Conservation (phyloP, 2,113 vertebrate genomes). For the Aptenodytes forsteri region DNA sequence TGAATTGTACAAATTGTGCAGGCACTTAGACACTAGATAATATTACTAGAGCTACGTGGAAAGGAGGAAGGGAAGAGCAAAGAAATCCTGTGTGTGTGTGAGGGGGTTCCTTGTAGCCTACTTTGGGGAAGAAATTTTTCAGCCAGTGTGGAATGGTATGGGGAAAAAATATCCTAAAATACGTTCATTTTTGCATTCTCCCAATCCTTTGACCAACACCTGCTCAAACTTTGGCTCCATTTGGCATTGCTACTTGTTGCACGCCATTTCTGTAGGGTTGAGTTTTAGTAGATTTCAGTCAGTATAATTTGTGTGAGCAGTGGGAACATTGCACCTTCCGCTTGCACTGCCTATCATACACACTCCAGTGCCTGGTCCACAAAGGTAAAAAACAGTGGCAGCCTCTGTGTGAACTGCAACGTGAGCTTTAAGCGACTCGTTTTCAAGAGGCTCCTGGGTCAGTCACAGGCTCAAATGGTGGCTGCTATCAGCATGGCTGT, state of each 20-base stretch:
- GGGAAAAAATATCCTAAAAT: neutral
- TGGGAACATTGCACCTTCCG: neutral
- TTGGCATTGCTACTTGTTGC: neutral
- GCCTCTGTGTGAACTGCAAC: neutral
- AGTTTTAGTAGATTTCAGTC: neutral
- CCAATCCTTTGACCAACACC: neutral
- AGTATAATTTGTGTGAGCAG: rapidly evolving
- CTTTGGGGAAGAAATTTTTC: neutral
- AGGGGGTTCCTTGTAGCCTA: neutral
- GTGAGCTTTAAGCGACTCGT: neutral
- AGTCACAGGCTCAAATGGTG: neutral
- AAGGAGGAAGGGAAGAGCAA: neutral
- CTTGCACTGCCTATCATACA: rapidly evolving
- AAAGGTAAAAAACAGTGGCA: neutral
- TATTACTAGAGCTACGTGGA: neutral
- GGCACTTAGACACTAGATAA: neutral
- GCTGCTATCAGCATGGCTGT: neutral
- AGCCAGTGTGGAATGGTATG: neutral
- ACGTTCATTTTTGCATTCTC: neutral
- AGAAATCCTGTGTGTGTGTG: neutral
- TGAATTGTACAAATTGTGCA: neutral
- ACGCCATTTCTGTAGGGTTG: neutral
- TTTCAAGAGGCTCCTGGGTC: neutral
- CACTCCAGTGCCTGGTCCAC: neutral
- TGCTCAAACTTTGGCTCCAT: neutral